phyloP scores from a whole-genome alignment of 64 coral and sea anemone genomes.

The Dendrophyllia cribrosa region DNA sequence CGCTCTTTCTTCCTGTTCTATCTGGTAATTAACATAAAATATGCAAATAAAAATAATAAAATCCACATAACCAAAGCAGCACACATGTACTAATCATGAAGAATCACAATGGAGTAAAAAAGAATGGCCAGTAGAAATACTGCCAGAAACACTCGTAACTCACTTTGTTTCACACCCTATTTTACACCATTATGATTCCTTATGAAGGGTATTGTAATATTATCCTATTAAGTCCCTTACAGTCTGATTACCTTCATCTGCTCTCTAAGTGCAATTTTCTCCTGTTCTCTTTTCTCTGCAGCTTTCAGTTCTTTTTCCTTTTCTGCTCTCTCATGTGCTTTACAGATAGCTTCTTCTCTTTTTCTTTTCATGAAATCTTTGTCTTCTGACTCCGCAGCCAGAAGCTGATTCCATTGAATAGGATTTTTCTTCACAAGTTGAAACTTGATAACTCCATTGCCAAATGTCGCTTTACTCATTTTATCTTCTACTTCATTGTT shows the following conservation, averaged over 20 bases:
- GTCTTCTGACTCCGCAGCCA: conserved; percentile 69
- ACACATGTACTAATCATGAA: no score
- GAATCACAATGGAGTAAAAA: no score
- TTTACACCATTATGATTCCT: no score
- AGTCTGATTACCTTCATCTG: conserved; percentile 84
- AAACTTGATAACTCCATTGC: conserved; percentile 88
- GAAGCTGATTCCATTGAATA: conserved; percentile 75
- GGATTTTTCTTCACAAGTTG: conserved; percentile 80
- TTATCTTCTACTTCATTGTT: conserved; percentile 78
- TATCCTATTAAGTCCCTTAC: no score
- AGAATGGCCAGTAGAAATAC: no score
- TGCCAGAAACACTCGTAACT: no score
- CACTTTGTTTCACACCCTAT: no score
- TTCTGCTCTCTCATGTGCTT: conserved; percentile 80
- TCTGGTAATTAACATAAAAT: conserved; percentile 11
- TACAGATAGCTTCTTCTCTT: conserved; percentile 83
- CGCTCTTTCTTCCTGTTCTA: conserved; percentile 92
- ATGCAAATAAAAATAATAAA: conserved; percentile 10
- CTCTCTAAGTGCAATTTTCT: conserved; percentile 79
- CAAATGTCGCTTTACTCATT: conserved; percentile 84
- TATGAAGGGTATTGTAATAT: no score
- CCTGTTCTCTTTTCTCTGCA: conserved; percentile 92
- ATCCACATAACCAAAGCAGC: not conserved
- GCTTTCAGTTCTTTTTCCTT: conserved; percentile 64
- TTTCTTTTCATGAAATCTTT: conserved; percentile 89